These are phyloP conservation scores for Phrixothrix hirtus DNA, from an alignment of 2,888 invertebrate genomes.

Conservation along the genomic window DNA sequence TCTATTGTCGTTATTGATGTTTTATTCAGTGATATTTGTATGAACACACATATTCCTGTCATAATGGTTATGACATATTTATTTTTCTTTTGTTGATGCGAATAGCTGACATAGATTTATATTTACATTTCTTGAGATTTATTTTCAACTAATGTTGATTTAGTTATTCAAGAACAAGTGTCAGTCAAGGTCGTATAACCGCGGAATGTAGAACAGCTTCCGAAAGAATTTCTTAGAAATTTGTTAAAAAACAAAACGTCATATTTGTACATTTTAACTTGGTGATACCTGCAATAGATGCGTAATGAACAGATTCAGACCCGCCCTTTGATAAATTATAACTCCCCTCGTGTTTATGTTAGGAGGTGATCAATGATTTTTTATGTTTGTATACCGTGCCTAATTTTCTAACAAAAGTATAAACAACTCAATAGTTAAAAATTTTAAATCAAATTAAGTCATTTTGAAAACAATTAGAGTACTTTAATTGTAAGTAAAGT, in stretches of 20 bases:
- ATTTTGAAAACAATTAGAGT: too few species aligned
- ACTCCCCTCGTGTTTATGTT: conserved; percentile 10
- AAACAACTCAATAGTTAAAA: too few species aligned
- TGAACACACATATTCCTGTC: conserved; percentile 7
- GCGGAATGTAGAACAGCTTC: conserved; percentile 28
- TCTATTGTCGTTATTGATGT: too few species aligned
- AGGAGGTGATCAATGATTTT: conserved; percentile 13
- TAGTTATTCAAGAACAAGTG: conserved; percentile 9
- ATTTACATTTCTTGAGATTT: not conserved
- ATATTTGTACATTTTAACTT: conserved; percentile 21
- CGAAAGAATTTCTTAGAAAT: conserved; percentile 8
- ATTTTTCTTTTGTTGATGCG: conserved; percentile 7
- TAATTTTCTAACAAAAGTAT: too few species aligned
- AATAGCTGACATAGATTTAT: not conserved
- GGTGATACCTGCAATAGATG: conserved; percentile 5
- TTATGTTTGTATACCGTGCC: too few species aligned
- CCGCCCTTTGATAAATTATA: conserved; percentile 20
- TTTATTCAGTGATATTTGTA: too few species aligned
- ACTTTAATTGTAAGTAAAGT: too few species aligned
- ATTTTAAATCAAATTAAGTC: too few species aligned
- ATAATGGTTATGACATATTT: conserved; percentile 19
- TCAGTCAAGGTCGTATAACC: conserved; percentile 17
- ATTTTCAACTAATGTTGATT: conserved; percentile 1
- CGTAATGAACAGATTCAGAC: conserved; percentile 10
- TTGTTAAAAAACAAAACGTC: not conserved